A percentile compares a stretch with the other conserved stretches of the same genome.
Evolutionary conservation across 2,888 invertebrate genomes (phyloP).

Genomic region (Oligia latruncula): DNA sequence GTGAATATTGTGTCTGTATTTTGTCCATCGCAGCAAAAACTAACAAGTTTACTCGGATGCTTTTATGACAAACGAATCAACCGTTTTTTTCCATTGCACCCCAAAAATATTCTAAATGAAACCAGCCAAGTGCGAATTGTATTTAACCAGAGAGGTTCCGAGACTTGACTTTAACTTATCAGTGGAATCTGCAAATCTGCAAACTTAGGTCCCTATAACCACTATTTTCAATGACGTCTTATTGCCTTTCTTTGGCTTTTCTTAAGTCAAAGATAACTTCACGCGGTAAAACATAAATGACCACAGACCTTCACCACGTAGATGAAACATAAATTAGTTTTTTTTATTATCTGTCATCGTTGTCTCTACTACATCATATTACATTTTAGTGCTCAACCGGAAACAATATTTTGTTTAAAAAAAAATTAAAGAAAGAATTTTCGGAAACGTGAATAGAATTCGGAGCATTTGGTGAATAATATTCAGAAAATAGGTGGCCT

Average conservation of each 20-base stretch:
- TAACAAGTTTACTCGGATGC: not conserved
- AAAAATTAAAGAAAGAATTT: not conserved
- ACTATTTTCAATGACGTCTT: not conserved
- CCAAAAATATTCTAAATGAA: conserved; percentile 10
- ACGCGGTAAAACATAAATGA: not conserved
- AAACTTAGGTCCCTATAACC: no score
- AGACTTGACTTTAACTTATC: not conserved
- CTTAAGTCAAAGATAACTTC: not conserved
- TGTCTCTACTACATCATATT: not conserved
- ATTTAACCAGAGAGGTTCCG: not conserved
- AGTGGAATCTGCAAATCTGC: not conserved
- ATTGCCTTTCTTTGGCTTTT: not conserved
- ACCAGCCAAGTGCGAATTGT: not conserved
- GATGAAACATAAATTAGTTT: not conserved
- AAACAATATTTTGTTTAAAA: not conserved
- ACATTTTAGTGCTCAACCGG: not conserved
- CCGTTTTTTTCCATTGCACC: not conserved
- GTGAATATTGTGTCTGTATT: not conserved
- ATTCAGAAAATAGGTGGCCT: no score
- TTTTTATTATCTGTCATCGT: no score
- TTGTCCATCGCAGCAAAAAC: conserved; percentile 5
- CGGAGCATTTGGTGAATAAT: not conserved
- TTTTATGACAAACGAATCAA: conserved; percentile 2
- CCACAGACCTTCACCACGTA: not conserved
- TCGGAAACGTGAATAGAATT: not conserved